Evolutionary conservation across 2,888 invertebrate genomes (phyloP), one percentile per base, ranked within the genome.

Genomic region (Acleris holmiana): DNA sequence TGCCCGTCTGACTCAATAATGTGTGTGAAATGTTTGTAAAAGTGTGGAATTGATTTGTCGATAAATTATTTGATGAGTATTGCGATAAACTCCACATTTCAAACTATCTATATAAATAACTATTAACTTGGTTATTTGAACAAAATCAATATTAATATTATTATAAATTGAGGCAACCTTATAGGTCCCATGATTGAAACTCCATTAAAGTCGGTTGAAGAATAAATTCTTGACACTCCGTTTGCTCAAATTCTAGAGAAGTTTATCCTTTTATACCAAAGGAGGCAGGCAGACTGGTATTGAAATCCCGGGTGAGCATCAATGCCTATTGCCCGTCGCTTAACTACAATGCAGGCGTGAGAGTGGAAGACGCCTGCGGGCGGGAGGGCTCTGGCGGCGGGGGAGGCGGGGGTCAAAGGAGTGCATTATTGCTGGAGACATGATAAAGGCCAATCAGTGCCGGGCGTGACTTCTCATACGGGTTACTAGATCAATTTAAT

Each of bases 301-400:
- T 86, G 86, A 89, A 87, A 83, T 89, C 88, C 86, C 88, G 79
- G 76, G 86, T 82, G 90, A 89, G 83, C 88, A 86, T 90, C 87
- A 91, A 89, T 89, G 88, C 89, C 88, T 89, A 89, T 89, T 90
- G 89, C 88, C 83, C 84, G 88, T 88, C 89, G 87, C 84, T 90
- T 90, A 90, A 89, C 89, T 84, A 76, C 85, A 84, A 81, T 56
- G 56, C 44, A 48, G 53, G 47, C 51, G 58, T 40, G 44, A 49
- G 48, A 57, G 57, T 57, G 47, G 57, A 40, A 48, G 58, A 40
- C 47, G 58, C 83, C 82, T 80, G 80, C 72, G 6, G 6, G 44
- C 44, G 84, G 81, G 69, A 74, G 69, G 64, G 67, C 62, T 56
- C 48, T 61, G 64, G 49, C 13, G 35, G 35, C 35, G 35, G 13